phyloP scores from a whole-genome alignment of 1,140 invertebrate species.

The Eumaeus atala region DNA sequence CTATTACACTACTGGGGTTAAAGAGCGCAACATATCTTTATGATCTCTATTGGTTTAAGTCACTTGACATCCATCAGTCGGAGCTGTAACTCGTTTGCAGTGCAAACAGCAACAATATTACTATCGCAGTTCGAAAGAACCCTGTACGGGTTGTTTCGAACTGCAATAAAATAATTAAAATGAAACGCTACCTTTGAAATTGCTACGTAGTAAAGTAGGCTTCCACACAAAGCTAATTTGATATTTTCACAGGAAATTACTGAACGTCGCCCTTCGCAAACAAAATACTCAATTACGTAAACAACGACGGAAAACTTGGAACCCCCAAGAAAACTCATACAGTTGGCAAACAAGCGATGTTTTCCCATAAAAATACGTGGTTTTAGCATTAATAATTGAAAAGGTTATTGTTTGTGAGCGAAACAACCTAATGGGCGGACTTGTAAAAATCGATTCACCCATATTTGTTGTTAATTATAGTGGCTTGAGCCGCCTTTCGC shows the following conservation, averaged over 20 bases:
- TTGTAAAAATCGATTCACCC: slow-evolving; percentile 65
- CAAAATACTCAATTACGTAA: slow-evolving; percentile 67
- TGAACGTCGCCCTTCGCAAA: slow-evolving; percentile 46
- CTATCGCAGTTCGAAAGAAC: too few relatives aligned
- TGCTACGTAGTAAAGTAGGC: slow-evolving; percentile 32
- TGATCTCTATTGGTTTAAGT: too few relatives aligned
- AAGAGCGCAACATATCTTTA: too few relatives aligned
- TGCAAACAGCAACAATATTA: too few relatives aligned
- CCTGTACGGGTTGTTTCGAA: too few relatives aligned
- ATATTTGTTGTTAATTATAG: slow-evolving; percentile 73
- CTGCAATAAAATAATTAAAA: too few relatives aligned
- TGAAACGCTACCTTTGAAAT: slow-evolving; percentile 15
- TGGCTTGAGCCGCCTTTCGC: slow-evolving; percentile 67
- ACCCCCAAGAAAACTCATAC: slow-evolving; percentile 35
- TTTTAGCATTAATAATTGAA: slow-evolving; percentile 61
- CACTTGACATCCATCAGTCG: too few relatives aligned
- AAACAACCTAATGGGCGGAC: slow-evolving; percentile 7
- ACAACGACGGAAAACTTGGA: slow-evolving; percentile 49
- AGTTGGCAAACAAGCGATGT: slow-evolving; percentile 60
- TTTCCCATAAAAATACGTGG: slow-evolving; percentile 60
- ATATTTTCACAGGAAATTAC: slow-evolving; percentile 49
- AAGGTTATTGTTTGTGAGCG: slow-evolving; percentile 15
- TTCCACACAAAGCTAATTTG: slow-evolving; percentile 28
- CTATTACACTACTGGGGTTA: too few relatives aligned
- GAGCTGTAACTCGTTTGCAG: too few relatives aligned